Conservation (phyloP, 2,113 vertebrate species). For the Trematocara marginatum region DNA sequence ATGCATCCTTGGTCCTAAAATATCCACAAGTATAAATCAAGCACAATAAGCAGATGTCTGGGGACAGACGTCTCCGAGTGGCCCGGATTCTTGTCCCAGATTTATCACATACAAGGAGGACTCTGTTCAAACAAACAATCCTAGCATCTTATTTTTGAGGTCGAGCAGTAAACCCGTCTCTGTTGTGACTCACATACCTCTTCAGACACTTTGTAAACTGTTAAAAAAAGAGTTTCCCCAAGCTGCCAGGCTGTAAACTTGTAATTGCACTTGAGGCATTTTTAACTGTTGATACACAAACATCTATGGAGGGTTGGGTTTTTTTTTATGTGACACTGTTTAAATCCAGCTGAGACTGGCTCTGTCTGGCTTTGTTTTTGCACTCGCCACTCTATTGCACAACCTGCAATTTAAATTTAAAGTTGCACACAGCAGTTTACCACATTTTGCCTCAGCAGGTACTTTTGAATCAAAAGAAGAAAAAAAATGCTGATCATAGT, state of each 20-base stretch:
- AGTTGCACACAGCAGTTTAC: slow-evolving; percentile 17
- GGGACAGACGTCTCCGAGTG: slow-evolving; percentile 35
- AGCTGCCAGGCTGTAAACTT: neutral
- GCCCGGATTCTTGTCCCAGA: slow-evolving; percentile 72
- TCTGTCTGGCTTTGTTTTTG: slow-evolving; percentile 24
- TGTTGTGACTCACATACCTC: neutral
- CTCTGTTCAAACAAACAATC: slow-evolving; percentile 44
- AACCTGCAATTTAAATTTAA: slow-evolving; percentile 49
- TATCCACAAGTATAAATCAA: slow-evolving; percentile 60
- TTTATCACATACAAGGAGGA: slow-evolving; percentile 19
- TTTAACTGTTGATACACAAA: slow-evolving; percentile 3
- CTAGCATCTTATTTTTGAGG: slow-evolving; percentile 6
- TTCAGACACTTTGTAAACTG: neutral
- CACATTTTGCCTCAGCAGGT: slow-evolving; percentile 40
- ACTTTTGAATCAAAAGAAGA: neutral
- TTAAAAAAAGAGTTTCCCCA: neutral
- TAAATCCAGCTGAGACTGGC: slow-evolving; percentile 26
- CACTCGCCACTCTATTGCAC: slow-evolving; percentile 14
- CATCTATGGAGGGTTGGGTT: neutral
- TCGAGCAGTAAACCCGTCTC: neutral
- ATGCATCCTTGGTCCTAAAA: slow-evolving; percentile 39
- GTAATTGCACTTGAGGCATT: neutral
- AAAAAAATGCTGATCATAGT: neutral
- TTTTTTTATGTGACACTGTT: neutral
- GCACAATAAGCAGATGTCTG: slow-evolving; percentile 38